Evolutionary conservation across 2,797 vertebrate genomes (phyloP), one percentile per base, ranked within the genome.

Genomic region (Gymnoscopelus braueri): DNA sequence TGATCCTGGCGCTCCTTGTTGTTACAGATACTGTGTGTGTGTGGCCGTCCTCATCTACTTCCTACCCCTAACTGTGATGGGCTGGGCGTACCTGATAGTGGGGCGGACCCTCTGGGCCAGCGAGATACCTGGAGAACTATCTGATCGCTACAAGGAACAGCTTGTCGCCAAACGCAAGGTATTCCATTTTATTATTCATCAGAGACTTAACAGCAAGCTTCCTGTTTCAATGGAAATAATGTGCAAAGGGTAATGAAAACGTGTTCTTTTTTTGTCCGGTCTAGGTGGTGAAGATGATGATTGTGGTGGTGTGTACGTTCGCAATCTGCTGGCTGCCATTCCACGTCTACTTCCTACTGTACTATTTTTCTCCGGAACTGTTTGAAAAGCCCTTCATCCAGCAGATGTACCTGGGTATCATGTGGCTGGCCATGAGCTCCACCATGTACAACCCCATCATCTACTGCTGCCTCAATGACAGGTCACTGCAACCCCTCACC

Each of bases 371-470:
- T 53, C 94, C 93, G 0, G 82, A 94, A 0, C 91, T 95, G 87
- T 96, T 94, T 74, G 85, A 94, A 66, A 72, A 93, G 58, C 81
- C 80, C 49, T 96, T 94, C 78, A 96, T 97, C 88, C 98, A 99
- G 92, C 98, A 99, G 90, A 89, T 98, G 49, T 99, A 99, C 85
- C 87, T 99, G 90, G 95, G 93, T 32, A 88, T 98, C 90, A 95
- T 99, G 96, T 99, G 98, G 98, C 87, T 99, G 78, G 97, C 97
- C 70, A 99, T 99, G 98, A 99, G 98, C 87, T 99, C 97, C 89
- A 99, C 97, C 77, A 99, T 99, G 98, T 99, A 99, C 94, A 99
- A 99, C 90, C 98, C 98, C 69, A 97, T 99, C 89, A 99, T 99
- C 93, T 99, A 99, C 91, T 99, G 98, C 94, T 98, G 96, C 89